phyloP scores from a whole-genome alignment of 2,113 vertebrate species.

The Neopipo cinnamomea region DNA sequence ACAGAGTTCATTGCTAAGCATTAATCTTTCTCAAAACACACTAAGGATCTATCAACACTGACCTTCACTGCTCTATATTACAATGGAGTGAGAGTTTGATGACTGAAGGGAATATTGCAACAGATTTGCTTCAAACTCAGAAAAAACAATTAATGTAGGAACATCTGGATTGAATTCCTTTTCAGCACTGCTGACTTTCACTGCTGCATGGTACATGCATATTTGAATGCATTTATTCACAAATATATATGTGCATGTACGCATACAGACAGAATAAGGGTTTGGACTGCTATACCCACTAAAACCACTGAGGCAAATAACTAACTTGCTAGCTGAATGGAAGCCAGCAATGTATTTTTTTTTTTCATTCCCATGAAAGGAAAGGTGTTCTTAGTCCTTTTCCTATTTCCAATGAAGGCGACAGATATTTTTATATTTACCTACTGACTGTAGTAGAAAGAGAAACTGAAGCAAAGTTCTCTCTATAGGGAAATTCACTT shows the following conservation, averaged over 20 bases:
- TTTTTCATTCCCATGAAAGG: neutral
- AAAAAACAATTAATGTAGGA: neutral
- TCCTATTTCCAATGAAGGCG: neutral
- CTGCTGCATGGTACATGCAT: neutral
- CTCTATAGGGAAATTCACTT: neutral
- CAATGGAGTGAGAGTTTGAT: constrained; percentile 65
- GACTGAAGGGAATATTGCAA: constrained; percentile 77
- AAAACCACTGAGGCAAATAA: neutral
- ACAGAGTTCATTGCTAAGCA: constrained; percentile 42
- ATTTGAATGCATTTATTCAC: neutral
- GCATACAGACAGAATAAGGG: neutral
- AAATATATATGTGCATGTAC: neutral
- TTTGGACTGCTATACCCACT: neutral
- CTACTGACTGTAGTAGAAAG: neutral
- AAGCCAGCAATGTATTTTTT: neutral
- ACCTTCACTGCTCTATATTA: constrained; percentile 72
- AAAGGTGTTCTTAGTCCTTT: neutral
- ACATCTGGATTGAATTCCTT: neutral
- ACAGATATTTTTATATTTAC: neutral
- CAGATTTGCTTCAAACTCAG: constrained; percentile 56
- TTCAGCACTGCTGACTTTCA: neutral
- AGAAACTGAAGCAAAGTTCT: neutral
- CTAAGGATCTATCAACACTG: constrained; percentile 74
- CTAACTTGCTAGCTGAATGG: neutral
- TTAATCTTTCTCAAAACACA: constrained; percentile 76